Evolutionary conservation across 2,888 invertebrate species (phyloP), one percentile per base, ranked within the genome.

Genomic region (Cryptus armator): DNA sequence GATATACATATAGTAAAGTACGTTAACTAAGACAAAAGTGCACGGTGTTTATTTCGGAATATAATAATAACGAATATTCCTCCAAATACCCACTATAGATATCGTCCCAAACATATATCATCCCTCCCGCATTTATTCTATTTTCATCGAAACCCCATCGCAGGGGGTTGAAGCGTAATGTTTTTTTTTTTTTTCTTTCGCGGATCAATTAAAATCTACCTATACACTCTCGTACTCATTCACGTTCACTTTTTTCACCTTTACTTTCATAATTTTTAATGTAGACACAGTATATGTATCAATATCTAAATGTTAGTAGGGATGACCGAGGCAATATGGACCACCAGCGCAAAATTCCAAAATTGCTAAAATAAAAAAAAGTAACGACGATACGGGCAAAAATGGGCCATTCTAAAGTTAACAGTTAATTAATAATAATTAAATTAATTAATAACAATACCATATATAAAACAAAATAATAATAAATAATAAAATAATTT

Each of bases 11-110:
- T 75, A 85, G 68, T 59, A 78, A 81, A 62, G 59, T 85, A 75
- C 59, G 78, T 71, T 43, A 83, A 85, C 79, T 85, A 85, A 85
- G 62, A 84, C 78, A 67, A 81, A 85, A 82, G 79, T 85, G 82
- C 85, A 85, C 85, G 75, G 51, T 75, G 75, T 79, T 71, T 78
- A 37, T 53, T 59, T 29, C 37, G 75, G 78, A 67, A 75, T 72
- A 72, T 68, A 74, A 83, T 74, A 78, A 77, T 82, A 84, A 81
- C 68, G 77, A 71, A 67, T 64, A 64, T 29, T 53, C 62, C 46
- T 43, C 37, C 37, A 37, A 71, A 79, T 46, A 71, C 12, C 59
- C 14, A 12, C 59, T 37, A 59, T 14, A 12, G 29, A 59, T 59
- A 59, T 59, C 59, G 19, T 59, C 19, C 14, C 14, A 48, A 24